Percentiles rank a stretch among this genome's conserved stretches.
Evolutionary conservation across 35 echinoderm and acorn worm species (phyloP).

Genomic region (Acanthaster planci): DNA sequence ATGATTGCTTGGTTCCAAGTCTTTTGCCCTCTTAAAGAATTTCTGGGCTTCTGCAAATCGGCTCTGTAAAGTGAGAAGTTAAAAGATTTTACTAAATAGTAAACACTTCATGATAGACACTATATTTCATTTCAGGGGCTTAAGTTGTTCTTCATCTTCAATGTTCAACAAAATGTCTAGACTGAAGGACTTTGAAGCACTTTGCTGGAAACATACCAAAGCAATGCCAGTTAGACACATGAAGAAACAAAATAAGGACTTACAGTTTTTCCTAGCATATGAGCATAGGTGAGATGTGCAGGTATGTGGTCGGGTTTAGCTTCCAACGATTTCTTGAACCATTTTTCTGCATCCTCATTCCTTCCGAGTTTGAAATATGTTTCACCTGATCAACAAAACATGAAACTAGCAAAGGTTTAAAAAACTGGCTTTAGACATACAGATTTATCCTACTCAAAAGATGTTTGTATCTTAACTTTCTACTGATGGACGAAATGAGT

Average conservation of each 20-base stretch:
- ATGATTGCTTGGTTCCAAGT: slow-evolving; percentile 73
- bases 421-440: too few species aligned
- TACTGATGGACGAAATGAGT: too few species aligned
- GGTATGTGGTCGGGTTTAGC: slow-evolving; percentile 88
- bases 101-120: too few species aligned
- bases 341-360: slow-evolving; percentile 54
- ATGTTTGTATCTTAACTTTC: too few species aligned
- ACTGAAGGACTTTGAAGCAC: background rate
- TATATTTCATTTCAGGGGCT: too few species aligned
- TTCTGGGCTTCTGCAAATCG: slow-evolving; percentile 60
- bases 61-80: slow-evolving; percentile 37
- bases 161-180: background rate
- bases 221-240: background rate
- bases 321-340: slow-evolving; percentile 71
- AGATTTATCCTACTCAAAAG: too few species aligned
- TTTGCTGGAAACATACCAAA: background rate
- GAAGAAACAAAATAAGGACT: slow-evolving; percentile 15
- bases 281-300: slow-evolving; percentile 87
- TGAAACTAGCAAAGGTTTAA: too few species aligned
- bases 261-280: slow-evolving; percentile 88
- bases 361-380: slow-evolving; percentile 79
- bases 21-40: slow-evolving; percentile 68
- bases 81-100: background rate
- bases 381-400: slow-evolving; percentile 57
- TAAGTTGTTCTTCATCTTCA: too few species aligned